phyloP scores from a whole-genome alignment of 1,140 invertebrate genomes.

The Scaptomyza montana region DNA sequence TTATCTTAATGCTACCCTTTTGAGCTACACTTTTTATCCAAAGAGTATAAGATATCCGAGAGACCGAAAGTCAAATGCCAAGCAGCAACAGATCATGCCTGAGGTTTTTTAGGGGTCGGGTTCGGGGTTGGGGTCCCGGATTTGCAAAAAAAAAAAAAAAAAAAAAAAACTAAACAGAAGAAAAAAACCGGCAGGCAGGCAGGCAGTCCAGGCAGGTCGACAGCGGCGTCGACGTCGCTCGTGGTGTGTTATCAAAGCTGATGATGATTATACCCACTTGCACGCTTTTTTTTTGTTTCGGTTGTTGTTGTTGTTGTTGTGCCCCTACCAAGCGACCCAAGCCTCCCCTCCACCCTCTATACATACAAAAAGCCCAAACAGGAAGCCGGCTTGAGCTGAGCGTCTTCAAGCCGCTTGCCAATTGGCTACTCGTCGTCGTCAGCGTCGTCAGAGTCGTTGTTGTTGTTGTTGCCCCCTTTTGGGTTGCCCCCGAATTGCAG shows the following conservation, averaged over 20 bases:
- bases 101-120: slow-evolving; percentile 21
- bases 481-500: not conserved
- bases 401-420: slow-evolving; percentile 37
- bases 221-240: slow-evolving; percentile 56
- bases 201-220: slow-evolving; percentile 63
- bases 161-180: not conserved
- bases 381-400: slow-evolving; percentile 35
- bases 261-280: slow-evolving; percentile 83
- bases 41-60: slow-evolving; percentile 26
- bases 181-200: not conserved
- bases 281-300: slow-evolving; percentile 68
- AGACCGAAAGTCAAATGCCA: slow-evolving; percentile 80
- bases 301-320: not conserved
- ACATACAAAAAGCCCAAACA: slow-evolving; percentile 44
- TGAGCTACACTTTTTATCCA: too few species aligned
- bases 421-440: slow-evolving; percentile 71
- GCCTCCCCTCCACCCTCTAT: slow-evolving; percentile 22
- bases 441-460: slow-evolving; percentile 7
- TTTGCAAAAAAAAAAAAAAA: not conserved
- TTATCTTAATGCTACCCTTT: too few species aligned
- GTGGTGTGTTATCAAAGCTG: slow-evolving; percentile 83
- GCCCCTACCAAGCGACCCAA: slow-evolving; percentile 1
- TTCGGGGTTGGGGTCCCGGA: slow-evolving; percentile 28
- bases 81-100: slow-evolving; percentile 70
- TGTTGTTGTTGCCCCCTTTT: slow-evolving; percentile 12